Evolutionary conservation across 2,888 invertebrate genomes (phyloP).

Genomic region (Mythimna loreyi): DNA sequence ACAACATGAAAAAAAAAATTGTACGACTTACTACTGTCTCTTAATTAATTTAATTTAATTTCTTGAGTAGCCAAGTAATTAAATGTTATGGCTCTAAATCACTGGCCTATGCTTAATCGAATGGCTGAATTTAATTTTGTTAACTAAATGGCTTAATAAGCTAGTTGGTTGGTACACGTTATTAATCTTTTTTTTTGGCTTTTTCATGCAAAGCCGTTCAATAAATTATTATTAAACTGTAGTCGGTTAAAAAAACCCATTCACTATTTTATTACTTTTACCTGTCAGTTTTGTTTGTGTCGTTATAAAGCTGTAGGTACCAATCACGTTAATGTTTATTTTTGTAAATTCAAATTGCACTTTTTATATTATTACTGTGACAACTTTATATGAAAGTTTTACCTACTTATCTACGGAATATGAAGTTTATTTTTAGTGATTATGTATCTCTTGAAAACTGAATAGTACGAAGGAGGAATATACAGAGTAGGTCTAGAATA

Average conservation of each 20-base stretch:
- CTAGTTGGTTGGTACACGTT: no score
- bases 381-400: slow-evolving; percentile 13
- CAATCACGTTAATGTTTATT: not conserved
- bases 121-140: no score
- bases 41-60: no score
- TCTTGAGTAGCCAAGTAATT: no score
- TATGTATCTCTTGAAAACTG: slow-evolving; percentile 13
- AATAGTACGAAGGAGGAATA: slow-evolving; percentile 15
- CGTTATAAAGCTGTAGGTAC: not conserved
- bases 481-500: slow-evolving; percentile 24
- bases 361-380: slow-evolving; percentile 4
- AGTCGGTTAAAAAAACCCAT: slow-evolving; percentile 1
- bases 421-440: slow-evolving; percentile 12
- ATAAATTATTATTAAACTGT: slow-evolving; percentile 8
- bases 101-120: no score
- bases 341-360: not conserved
- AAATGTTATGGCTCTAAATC: no score
- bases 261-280: not conserved
- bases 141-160: no score
- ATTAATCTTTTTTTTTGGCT: not conserved
- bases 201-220: not conserved
- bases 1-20: no score
- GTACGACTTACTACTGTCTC: no score
- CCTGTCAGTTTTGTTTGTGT: not conserved
- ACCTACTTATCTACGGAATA: not conserved